Conservation (phyloP, 2,113 vertebrate genomes). For the Myotis davidii region DNA sequence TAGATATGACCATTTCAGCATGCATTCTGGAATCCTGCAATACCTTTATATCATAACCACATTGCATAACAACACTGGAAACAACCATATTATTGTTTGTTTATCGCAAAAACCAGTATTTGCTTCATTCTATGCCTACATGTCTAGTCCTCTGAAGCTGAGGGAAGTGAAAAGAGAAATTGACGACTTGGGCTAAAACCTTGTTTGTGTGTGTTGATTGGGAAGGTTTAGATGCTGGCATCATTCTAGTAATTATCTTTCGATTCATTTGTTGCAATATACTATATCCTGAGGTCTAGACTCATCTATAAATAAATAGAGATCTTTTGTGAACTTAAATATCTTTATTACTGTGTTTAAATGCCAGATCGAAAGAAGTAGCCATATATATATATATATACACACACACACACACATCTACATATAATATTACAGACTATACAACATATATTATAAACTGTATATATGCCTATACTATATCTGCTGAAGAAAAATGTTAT, state of each 20-base stretch:
- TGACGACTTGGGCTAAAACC: background rate
- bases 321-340: conserved; percentile 48
- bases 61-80: background rate
- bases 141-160: background rate
- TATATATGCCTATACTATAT: background rate
- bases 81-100: background rate
- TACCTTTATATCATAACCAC: background rate
- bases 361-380: conserved; percentile 40
- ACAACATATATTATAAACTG: background rate
- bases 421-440: background rate
- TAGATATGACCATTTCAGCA: background rate
- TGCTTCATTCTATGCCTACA: background rate
- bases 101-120: background rate
- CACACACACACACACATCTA: no score
- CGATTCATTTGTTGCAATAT: background rate
- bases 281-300: conserved; percentile 4
- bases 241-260: conserved; percentile 13
- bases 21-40: background rate
- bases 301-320: background rate
- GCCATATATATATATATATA: background rate
- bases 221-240: background rate
- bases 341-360: conserved; percentile 42
- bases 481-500: conserved; percentile 19
- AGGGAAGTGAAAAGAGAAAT: conserved; percentile 19
- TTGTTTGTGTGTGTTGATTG: background rate